Evolutionary conservation across 2,113 vertebrate genomes (phyloP).

Genomic region (Eubucco bourcierii): DNA sequence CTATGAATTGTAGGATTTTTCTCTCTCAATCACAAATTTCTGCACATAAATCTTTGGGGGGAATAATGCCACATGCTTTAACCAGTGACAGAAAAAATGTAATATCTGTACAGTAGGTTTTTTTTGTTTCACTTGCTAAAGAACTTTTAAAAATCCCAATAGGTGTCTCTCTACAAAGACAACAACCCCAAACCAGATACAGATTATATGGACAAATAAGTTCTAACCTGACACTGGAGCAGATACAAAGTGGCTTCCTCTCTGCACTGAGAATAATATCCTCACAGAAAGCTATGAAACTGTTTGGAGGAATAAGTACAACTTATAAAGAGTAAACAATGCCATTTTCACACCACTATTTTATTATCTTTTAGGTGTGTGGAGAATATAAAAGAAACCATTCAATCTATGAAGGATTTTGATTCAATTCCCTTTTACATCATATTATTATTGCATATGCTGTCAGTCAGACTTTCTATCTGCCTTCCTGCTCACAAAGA

Average conservation of each 20-base stretch:
- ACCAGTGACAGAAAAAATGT: not conserved
- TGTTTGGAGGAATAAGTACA: not conserved
- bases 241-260: not conserved
- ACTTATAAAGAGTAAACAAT: not conserved
- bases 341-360: not conserved
- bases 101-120: not conserved
- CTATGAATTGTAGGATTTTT: not conserved
- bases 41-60: not conserved
- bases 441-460: not conserved
- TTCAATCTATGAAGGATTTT: not conserved
- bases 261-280: not conserved
- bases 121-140: not conserved
- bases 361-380: not conserved
- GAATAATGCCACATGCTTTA: not conserved
- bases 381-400: not conserved
- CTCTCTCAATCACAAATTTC: not conserved
- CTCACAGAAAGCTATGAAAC: not conserved
- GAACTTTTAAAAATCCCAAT: not conserved
- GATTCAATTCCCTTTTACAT: not conserved
- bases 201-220: not conserved
- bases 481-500: not conserved
- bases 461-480: not conserved
- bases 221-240: not conserved
- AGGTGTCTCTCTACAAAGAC: not conserved
- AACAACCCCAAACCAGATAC: not conserved